Conservation (phyloP, 1,140 invertebrate genomes). For the Cydia splendana region DNA sequence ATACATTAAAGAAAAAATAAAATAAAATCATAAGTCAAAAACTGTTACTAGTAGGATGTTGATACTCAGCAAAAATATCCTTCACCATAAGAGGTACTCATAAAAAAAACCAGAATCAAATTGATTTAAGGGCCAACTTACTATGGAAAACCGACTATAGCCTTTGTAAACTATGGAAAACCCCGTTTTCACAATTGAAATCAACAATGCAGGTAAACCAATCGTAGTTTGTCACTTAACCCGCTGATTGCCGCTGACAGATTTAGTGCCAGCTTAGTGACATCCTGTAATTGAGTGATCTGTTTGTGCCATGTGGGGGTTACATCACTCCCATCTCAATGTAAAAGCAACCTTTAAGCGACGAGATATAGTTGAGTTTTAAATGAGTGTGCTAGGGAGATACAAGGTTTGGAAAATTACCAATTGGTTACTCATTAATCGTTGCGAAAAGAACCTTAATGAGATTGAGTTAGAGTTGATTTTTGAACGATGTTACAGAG, state of each 20-base stretch:
- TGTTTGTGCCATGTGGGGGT: conserved; percentile 1
- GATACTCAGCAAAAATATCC: too few relatives aligned
- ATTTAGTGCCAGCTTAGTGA: conserved; percentile 16
- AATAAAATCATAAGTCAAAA: too few relatives aligned
- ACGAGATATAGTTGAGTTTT: background rate
- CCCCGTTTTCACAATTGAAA: too few relatives aligned
- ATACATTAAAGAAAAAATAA: too few relatives aligned
- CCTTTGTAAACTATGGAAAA: too few relatives aligned
- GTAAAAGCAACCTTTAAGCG: background rate
- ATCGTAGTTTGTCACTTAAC: background rate
- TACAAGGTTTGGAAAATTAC: background rate
- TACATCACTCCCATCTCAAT: background rate
- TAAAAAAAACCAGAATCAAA: too few relatives aligned
- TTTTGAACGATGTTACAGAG: too few relatives aligned
- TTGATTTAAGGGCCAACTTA: too few relatives aligned
- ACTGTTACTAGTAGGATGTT: too few relatives aligned
- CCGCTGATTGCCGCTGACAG: conserved; percentile 12
- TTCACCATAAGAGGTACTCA: too few relatives aligned
- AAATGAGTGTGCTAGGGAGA: background rate
- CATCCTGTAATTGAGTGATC: background rate
- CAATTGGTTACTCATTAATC: background rate
- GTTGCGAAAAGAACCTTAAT: background rate
- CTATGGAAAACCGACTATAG: too few relatives aligned
- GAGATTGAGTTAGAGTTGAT: too few relatives aligned
- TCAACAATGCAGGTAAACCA: background rate